phyloP scores from a whole-genome alignment of 2,797 vertebrate genomes.

The Rhinella marina region DNA sequence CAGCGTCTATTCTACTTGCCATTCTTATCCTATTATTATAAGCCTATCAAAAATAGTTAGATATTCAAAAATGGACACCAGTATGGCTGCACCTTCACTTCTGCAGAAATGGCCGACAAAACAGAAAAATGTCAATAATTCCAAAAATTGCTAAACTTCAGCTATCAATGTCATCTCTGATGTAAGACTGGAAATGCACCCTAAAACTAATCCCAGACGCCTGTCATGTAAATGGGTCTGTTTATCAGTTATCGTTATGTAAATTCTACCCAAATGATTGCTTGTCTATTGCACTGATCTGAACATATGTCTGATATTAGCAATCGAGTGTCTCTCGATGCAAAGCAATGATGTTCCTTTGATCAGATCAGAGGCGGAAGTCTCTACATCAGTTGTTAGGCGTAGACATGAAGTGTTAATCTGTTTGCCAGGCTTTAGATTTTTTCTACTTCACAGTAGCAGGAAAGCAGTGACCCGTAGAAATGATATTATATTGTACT shows the following conservation, averaged over 20 bases:
- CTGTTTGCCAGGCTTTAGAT: background rate
- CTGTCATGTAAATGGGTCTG: too few relatives aligned
- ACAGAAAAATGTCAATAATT: too few relatives aligned
- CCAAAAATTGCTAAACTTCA: too few relatives aligned
- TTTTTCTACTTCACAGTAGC: background rate
- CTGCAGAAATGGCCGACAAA: too few relatives aligned
- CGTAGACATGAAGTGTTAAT: background rate
- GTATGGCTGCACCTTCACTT: too few relatives aligned
- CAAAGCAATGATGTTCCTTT: background rate
- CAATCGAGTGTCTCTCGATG: background rate
- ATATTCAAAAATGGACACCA: too few relatives aligned
- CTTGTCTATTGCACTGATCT: background rate
- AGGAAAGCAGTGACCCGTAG: constrained; percentile 6
- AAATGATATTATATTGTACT: background rate
- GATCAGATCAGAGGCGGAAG: background rate
- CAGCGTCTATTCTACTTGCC: background rate
- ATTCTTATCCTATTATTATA: background rate
- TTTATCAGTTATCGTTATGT: background rate
- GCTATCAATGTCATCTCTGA: too few relatives aligned
- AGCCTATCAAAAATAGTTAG: too few relatives aligned
- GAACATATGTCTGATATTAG: background rate
- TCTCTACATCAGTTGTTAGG: background rate
- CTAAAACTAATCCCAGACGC: too few relatives aligned
- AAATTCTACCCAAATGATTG: background rate
- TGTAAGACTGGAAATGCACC: too few relatives aligned